Percentiles rank a stretch among this genome's conserved stretches.
phyloP scores from a whole-genome alignment of 2,888 invertebrate species.

The Drosophila eohydei region DNA sequence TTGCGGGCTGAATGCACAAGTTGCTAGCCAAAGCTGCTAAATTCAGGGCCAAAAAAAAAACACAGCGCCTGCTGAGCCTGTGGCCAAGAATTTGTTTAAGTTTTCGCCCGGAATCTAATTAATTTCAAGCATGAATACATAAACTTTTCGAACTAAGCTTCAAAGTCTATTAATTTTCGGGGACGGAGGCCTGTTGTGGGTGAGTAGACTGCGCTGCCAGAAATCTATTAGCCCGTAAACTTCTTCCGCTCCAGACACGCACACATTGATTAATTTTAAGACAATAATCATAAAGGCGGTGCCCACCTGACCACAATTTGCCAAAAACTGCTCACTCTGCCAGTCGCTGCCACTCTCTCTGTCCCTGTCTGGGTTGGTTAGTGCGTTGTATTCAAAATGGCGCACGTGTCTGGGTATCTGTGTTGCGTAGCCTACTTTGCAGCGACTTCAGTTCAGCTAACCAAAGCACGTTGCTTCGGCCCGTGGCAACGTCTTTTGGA shows the following conservation, averaged over 20 bases:
- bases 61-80: background rate
- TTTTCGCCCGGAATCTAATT: slow-evolving; percentile 67
- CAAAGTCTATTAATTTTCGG: slow-evolving; percentile 60
- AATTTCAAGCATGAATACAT: slow-evolving; percentile 66
- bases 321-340: slow-evolving; percentile 4
- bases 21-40: background rate
- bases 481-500: slow-evolving; percentile 29
- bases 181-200: background rate
- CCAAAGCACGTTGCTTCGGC: slow-evolving; percentile 61
- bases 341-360: background rate
- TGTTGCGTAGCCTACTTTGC: slow-evolving; percentile 64
- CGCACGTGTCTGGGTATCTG: slow-evolving; percentile 45
- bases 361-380: background rate
- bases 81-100: slow-evolving; percentile 28
- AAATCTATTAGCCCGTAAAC: slow-evolving; percentile 67
- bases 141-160: slow-evolving; percentile 52
- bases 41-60: background rate
- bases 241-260: slow-evolving; percentile 56
- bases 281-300: slow-evolving; percentile 76
- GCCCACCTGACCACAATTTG: slow-evolving; percentile 53
- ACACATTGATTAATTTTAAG: slow-evolving; percentile 79
- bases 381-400: slow-evolving; percentile 51
- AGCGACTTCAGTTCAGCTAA: slow-evolving; percentile 49
- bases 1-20: slow-evolving; percentile 6
- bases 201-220: background rate